A percentile compares a stretch with the other conserved stretches of the same genome.
phyloP scores from a whole-genome alignment of 2,113 vertebrate species.

The Connochaetes taurinus region DNA sequence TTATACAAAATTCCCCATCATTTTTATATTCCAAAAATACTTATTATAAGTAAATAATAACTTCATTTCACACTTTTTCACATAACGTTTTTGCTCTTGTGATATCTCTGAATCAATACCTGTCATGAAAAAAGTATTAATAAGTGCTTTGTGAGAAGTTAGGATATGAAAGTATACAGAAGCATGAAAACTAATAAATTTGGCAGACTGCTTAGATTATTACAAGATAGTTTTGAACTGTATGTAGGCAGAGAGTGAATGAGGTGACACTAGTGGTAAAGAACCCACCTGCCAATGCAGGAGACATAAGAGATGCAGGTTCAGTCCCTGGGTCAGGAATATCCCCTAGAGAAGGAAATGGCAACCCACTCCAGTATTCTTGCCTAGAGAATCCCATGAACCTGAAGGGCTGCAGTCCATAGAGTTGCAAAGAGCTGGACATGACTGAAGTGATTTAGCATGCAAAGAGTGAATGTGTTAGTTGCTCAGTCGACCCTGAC shows the following conservation, averaged over 20 bases:
- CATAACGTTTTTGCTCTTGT: not conserved
- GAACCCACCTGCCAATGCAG: not conserved
- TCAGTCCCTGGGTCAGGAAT: not conserved
- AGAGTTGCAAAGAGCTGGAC: not conserved
- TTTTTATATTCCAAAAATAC: not conserved
- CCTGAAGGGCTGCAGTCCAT: not conserved
- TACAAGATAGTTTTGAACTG: not conserved
- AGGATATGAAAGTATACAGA: not conserved
- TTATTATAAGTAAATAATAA: not conserved
- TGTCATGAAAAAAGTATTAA: not conserved
- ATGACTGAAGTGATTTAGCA: not conserved
- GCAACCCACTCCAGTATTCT: not conserved
- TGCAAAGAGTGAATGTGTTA: not conserved
- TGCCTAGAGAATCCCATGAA: not conserved
- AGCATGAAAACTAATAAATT: not conserved
- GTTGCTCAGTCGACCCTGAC: not conserved
- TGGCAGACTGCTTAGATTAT: not conserved
- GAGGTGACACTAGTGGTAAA: not conserved
- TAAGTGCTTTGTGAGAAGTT: not conserved
- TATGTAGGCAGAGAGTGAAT: not conserved
- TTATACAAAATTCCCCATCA: not conserved
- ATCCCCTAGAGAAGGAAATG: not conserved
- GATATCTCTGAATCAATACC: not conserved
- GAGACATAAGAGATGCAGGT: not conserved
- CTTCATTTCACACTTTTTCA: not conserved